Evolutionary conservation across 2,113 vertebrate genomes (phyloP), one percentile per base, ranked within the genome.

Genomic region (Isichthys henryi): DNA sequence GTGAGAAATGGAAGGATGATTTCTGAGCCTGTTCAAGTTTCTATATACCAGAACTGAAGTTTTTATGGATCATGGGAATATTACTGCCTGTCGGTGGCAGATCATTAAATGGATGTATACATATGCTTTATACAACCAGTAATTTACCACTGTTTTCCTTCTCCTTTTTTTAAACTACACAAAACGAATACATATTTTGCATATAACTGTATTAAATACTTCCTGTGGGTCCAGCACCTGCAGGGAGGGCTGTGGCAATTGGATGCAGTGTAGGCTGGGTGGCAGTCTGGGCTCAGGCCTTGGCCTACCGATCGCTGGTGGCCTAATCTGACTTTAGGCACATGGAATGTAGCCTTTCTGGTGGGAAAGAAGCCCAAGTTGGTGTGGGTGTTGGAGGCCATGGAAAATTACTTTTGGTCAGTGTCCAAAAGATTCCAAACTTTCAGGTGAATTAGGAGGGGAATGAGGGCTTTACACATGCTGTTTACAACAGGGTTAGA

Each of bases 81-180:
- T 45, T 93, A 85, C 50, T 31, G n/a, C 88, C 89, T 90, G 89
- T 91, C 91, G 92, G 92, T 92, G 92, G 93, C 93, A 93, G 92
- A 92, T 94, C 92, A 93, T 94, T 94, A 94, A 89, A 92, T 93
- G 70, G 93, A 93, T 93, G 62, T 91, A 94, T 93, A 92, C 92
- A 93, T 93, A 92, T 92, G 88, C 91, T 91, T 88, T 90, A 91
- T 90, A 90, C 91, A 88, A 5, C 45, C 86, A 46, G 88, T 46
- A 46, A 88, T 88, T 82, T 90, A 88, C 87, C 58, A 70, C 77
- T 87, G 45, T 77, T 53, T 89, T 56, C 10, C 89, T 15, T 46
- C 62, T 56, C 10, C 89, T 15, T 46, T 62, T 86, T 49, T 80
- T 80, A 19, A 80, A 39, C n/a, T 66, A 66, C 62, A 70, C 10